Base-by-base conservation (phyloP, 2,888 invertebrate genomes). In the Acronicta alni region DNA sequence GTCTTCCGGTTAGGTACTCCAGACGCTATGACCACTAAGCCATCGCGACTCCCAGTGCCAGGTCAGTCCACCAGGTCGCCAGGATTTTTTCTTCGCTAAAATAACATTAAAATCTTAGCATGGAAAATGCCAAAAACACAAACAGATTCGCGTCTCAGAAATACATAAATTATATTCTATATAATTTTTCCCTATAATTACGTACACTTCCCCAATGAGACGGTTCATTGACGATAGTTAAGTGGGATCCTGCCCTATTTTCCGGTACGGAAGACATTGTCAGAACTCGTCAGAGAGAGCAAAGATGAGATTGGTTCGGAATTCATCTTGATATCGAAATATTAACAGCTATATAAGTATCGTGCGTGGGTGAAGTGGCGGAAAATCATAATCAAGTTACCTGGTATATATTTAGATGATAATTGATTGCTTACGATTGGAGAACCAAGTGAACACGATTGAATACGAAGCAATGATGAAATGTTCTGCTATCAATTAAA, bases 171-270 rank as follows among this genome's bases (percentile, higher is more conserved):
- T n/a, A n/a, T n/a, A n/a, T n/a, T n/a, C n/a, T n/a, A n/a, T n/a
- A n/a, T n/a, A n/a, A n/a, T 20, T 20, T 20, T 20, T 20, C 20
- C 2, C 6, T n/a, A 23, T 20, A 49, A 23, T 17, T 32, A 10
- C 10, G 8, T 23, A 18, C n/a, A 23, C 15, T 35, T 15, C n/a
- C 15, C 12, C 18, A 47, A 26, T 46, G 18, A 20, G 8, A 20
- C 35, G 35, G 35, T n/a, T 35, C 35, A 35, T n/a, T 35, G 35
- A n/a, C n/a, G 35, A 47, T 15, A 20, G 12, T 9, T 44, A 35
- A 63, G 39, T 63, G 26, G 17, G 55, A 41, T 26, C 20, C 42
- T 30, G 14, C 57, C 57, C 49, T 55, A 57, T 51, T 64, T 64
- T 51, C 45, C 30, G 12, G 15, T 26, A 45, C 18, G n/a, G 20